A percentile compares a stretch with the other conserved stretches of the same genome.
phyloP scores from a whole-genome alignment of 2,888 invertebrate species.

The Amiota minor region DNA sequence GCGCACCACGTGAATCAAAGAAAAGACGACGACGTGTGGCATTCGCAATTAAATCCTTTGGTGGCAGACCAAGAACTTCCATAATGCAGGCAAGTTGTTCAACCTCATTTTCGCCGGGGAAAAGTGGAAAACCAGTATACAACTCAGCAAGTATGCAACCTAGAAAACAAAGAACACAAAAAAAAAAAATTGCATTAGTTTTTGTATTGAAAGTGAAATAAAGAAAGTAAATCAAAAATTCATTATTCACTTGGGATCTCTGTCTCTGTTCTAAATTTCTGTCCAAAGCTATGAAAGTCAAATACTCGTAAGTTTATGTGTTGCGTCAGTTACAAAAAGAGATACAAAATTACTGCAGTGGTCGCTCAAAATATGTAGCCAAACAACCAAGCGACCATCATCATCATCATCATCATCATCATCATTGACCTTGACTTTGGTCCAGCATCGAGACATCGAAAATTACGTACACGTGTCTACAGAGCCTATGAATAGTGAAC shows the following conservation, averaged over 20 bases:
- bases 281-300: neutral
- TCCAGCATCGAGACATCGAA: neutral
- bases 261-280: neutral
- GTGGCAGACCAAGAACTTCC: slow-evolving; percentile 94
- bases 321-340: neutral
- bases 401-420: slow-evolving; percentile 20
- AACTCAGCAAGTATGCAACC: slow-evolving; percentile 96
- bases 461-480: neutral
- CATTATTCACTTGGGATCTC: slow-evolving; percentile 27
- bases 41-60: slow-evolving; percentile 87
- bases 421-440: slow-evolving; percentile 58
- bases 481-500: slow-evolving; percentile 3
- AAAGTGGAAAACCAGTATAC: slow-evolving; percentile 95
- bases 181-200: slow-evolving; percentile 43
- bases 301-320: neutral
- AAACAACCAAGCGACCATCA: slow-evolving; percentile 1
- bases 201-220: neutral
- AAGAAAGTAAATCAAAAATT: neutral
- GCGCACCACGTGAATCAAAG: slow-evolving; percentile 91
- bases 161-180: slow-evolving; percentile 68
- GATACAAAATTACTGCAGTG: slow-evolving; percentile 16
- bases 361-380: neutral
- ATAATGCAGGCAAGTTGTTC: slow-evolving; percentile 97
- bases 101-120: slow-evolving; percentile 97
- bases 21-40: slow-evolving; percentile 90